A percentile compares a stretch with the other conserved stretches of the same genome.
These are phyloP conservation scores for Australoheros scitulus DNA, from an alignment of 2,113 vertebrate genomes.

Conservation along the genomic window DNA sequence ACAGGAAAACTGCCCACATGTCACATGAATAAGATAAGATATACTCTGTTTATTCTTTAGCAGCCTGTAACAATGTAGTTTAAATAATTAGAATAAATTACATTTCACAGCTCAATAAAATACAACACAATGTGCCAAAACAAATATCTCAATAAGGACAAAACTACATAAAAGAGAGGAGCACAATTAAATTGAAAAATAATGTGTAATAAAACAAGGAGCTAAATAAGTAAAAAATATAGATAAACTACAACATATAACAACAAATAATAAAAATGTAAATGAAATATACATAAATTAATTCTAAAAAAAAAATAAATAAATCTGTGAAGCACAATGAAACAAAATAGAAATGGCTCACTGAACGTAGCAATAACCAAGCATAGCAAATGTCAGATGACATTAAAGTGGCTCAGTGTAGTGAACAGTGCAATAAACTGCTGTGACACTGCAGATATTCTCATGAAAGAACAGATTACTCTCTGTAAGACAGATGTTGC, in stretches of 20 bases:
- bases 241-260: background rate
- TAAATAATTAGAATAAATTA: background rate
- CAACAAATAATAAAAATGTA: too few species aligned
- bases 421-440: background rate
- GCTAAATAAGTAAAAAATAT: background rate
- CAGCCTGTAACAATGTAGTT: background rate
- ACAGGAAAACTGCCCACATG: slow-evolving; percentile 9
- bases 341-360: too few species aligned
- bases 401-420: background rate
- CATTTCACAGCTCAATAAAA: background rate
- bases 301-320: too few species aligned
- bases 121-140: background rate
- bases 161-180: background rate
- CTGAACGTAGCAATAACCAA: too few species aligned
- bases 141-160: too few species aligned
- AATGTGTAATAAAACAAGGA: background rate
- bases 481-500: background rate
- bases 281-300: too few species aligned
- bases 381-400: too few species aligned
- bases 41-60: background rate
- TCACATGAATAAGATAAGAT: background rate
- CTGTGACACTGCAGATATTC: background rate
- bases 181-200: background rate
- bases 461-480: background rate
- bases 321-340: too few species aligned